Evolutionary conservation across 1,140 invertebrate species (phyloP), one percentile per base, ranked within the genome.

Genomic region (Zaprionus ghesquierei): DNA sequence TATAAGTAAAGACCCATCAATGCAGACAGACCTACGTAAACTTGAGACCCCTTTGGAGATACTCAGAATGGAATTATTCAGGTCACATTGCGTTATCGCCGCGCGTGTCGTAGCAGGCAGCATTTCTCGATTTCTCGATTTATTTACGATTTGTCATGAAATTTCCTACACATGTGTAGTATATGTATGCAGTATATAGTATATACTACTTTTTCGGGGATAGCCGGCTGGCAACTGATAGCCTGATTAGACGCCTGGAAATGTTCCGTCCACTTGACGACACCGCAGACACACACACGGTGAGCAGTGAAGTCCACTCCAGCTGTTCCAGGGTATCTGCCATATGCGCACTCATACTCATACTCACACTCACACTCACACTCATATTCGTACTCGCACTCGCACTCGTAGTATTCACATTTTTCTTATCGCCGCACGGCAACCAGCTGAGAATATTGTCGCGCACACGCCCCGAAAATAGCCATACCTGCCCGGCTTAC

Each of bases 401-500:
- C 41, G 18, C 41, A 46, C 41, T 46, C 41, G 41, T 46, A 46
- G 35, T 46, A 22, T 22, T 20, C 41, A 18, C 41, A 9, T 20
- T 27, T 27, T 29, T 66, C 77, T 80, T 80, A 80, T 80, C 78
- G 50, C 66, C 41, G 56, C 78, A 58, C 78, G 46, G 78, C 80
- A 80, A 80, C 78, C 15, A 22, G 23, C 35, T 15, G 20, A 12
- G 22, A 41, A 58, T 15, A 41, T 15, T 6, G n/a, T 15, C 10
- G 13, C 49, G 12, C 5, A 55, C 29, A 12, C n/a, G 41, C 44
- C 27, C 44, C 49, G 64, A 70, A 74, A 51, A 27, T 41, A 41
- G 35, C 44, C 27, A 10, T 33, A 56, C 63, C 38, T 56, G 63
- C 63, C 38, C 51, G 63, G 41, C 35, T 41, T 41, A 41, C 15